Percentiles rank a stretch among this genome's conserved stretches.
These are phyloP conservation scores for Alethe diademata DNA, from an alignment of 2,113 vertebrate genomes.

Conservation along the genomic window DNA sequence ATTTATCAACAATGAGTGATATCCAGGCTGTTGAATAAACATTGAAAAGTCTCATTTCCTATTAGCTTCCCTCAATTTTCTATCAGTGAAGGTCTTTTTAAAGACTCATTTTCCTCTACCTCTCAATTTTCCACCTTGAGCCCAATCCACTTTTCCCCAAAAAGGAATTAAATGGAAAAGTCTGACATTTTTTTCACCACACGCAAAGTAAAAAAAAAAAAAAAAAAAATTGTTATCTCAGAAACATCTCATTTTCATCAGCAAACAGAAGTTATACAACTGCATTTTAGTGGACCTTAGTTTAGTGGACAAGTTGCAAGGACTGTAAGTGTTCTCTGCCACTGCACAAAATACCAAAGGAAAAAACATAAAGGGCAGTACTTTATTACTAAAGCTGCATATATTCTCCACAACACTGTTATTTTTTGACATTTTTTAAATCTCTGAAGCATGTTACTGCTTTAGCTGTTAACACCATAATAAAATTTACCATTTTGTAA, in stretches of 20 bases:
- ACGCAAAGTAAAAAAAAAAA: accelerated
- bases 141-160: neutral
- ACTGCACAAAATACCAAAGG: neutral
- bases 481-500: neutral
- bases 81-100: neutral
- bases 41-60: neutral
- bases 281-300: neutral
- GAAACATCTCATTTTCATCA: neutral
- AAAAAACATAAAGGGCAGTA: neutral
- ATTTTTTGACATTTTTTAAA: neutral
- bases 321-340: neutral
- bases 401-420: neutral
- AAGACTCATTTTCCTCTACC: neutral
- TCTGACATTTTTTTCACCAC: neutral
- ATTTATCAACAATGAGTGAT: neutral
- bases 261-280: neutral
- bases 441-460: neutral
- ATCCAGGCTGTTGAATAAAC: neutral
- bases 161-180: neutral
- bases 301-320: neutral
- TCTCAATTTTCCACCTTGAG: neutral
- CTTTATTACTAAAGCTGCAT: neutral
- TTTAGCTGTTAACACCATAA: neutral
- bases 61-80: neutral
- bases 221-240: neutral